phyloP scores from a whole-genome alignment of 1,140 invertebrate species.

The Aplysia californica region DNA sequence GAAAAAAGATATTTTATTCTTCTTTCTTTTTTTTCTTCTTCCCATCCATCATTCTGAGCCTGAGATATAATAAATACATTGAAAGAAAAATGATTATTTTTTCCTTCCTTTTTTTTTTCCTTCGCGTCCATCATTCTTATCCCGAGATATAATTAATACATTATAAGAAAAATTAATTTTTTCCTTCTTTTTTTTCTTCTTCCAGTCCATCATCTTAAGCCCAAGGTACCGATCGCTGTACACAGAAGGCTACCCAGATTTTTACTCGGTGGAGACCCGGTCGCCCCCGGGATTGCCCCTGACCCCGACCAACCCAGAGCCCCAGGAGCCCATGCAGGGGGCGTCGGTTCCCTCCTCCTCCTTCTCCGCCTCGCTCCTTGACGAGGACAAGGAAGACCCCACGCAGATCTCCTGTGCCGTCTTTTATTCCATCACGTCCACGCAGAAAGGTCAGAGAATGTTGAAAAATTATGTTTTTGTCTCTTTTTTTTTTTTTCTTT shows the following conservation, averaged over 20 bases:
- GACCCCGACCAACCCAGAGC: background rate
- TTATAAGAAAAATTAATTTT: background rate
- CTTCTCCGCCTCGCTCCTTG: conserved; percentile 15
- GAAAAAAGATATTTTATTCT: background rate
- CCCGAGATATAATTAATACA: background rate
- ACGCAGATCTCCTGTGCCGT: conserved; percentile 76
- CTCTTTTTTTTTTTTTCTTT: too few relatives aligned
- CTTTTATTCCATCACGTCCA: conserved; percentile 84
- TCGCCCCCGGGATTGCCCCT: background rate
- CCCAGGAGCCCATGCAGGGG: too few relatives aligned
- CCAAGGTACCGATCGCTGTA: conserved; percentile 23
- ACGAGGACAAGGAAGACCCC: conserved; percentile 69
- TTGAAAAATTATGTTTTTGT: too few relatives aligned
- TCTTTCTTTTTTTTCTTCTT: background rate
- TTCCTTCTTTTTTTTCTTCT: conserved; percentile 16
- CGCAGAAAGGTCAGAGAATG: conserved; percentile 73
- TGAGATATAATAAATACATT: too few relatives aligned
- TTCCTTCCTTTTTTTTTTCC: too few relatives aligned
- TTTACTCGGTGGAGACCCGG: background rate
- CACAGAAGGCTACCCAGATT: background rate
- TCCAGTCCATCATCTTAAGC: conserved; percentile 51
- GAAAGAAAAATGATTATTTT: too few relatives aligned
- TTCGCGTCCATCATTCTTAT: too few relatives aligned
- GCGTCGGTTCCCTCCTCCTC: background rate
- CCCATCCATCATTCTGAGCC: too few relatives aligned